These are phyloP conservation scores for Amphipyra tragopoginis DNA, from an alignment of 2,888 invertebrate species.

Conservation along the genomic window DNA sequence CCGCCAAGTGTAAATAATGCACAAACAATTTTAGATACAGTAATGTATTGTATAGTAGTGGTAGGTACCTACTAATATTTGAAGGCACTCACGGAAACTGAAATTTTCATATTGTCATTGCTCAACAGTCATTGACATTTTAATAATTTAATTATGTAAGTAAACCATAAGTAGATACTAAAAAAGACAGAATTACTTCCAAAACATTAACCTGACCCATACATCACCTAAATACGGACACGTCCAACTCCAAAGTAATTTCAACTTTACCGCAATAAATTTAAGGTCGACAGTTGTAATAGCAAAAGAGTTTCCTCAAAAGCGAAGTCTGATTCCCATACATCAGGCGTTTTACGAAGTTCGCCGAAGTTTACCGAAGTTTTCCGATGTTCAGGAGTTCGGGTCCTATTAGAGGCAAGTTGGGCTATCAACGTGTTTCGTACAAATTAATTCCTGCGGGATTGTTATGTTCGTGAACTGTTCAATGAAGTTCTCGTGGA, in stretches of 20 bases:
- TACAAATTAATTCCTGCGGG: constrained; percentile 42
- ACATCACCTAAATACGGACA: constrained; percentile 9
- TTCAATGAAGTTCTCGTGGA: constrained; percentile 8
- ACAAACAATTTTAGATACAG: too few relatives aligned
- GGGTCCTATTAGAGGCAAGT: constrained; percentile 29
- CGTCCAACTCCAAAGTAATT: constrained; percentile 11
- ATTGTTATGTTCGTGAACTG: constrained; percentile 11
- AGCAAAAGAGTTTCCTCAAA: constrained; percentile 14
- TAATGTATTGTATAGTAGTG: too few relatives aligned
- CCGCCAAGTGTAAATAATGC: too few relatives aligned
- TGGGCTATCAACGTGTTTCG: constrained; percentile 35
- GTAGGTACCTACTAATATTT: too few relatives aligned
- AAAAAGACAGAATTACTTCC: constrained; percentile 14
- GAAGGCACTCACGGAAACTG: too few relatives aligned
- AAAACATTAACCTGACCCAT: constrained; percentile 20
- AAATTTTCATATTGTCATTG: too few relatives aligned
- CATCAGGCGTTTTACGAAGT: constrained; percentile 32
- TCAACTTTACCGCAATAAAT: neutral
- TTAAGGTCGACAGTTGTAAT: constrained; percentile 10
- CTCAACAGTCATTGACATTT: neutral
- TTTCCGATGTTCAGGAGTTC: constrained; percentile 29
- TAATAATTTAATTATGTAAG: constrained; percentile 8
- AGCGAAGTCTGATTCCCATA: constrained; percentile 21
- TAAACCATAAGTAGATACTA: constrained; percentile 1
- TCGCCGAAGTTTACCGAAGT: constrained; percentile 36